Evolutionary conservation across 1,140 invertebrate species (phyloP).

Genomic region (Thaumatotibia leucotreta): DNA sequence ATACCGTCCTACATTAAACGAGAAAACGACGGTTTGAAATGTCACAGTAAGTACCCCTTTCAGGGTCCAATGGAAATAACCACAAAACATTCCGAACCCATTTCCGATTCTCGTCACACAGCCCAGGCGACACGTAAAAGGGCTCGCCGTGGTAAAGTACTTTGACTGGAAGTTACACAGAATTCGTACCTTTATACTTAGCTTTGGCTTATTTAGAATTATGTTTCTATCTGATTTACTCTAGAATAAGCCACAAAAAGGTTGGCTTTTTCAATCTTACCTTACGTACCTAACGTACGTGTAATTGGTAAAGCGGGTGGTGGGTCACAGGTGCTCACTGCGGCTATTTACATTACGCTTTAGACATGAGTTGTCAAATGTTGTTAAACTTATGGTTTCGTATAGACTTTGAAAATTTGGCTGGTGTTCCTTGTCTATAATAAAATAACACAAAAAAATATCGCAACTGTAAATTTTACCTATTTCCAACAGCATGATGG

Average conservation of each 20-base stretch:
- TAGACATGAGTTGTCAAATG: too few species aligned
- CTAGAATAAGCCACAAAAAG: not conserved
- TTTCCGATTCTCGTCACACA: conserved; percentile 66
- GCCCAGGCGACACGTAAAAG: conserved; percentile 47
- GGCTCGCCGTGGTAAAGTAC: conserved; percentile 39
- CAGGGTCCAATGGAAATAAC: conserved; percentile 62
- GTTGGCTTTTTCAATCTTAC: not conserved
- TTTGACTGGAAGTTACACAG: conserved; percentile 23
- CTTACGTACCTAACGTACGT: not conserved
- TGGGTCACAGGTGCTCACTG: too few species aligned
- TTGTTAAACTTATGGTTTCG: too few species aligned
- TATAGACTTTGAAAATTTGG: too few species aligned
- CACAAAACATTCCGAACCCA: conserved; percentile 61
- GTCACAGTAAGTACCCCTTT: conserved; percentile 52
- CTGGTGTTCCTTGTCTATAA: too few species aligned
- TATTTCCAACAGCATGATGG: too few species aligned
- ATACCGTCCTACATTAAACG: conserved; percentile 36
- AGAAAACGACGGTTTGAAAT: conserved; percentile 53
- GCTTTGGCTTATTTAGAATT: not conserved
- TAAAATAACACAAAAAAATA: too few species aligned
- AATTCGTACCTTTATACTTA: not conserved
- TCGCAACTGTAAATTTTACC: too few species aligned
- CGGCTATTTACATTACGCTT: too few species aligned
- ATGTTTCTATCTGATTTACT: not conserved
- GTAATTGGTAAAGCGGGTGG: too few species aligned